Evolutionary conservation across 2,113 vertebrate species (phyloP).

Genomic region (mouse (Mus musculus)): GRCm39 chr16:84386501-84387000

Average conservation of each 20-base stretch:
- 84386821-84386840: neutral
- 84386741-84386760: neutral
- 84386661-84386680: neutral
- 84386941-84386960: neutral
- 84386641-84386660: neutral
- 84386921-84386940: neutral
- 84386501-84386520: neutral
- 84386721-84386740: neutral
- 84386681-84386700: neutral
- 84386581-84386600: neutral
- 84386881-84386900: neutral
- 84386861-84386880: neutral
- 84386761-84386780: neutral
- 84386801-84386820: neutral
- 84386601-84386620: neutral
- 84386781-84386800: conserved; percentile 21
- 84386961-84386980: neutral
- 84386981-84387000: neutral
- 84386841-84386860: neutral
- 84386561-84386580: neutral
- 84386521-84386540: neutral
- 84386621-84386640: neutral
- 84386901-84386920: neutral
- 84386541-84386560: neutral
- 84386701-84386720: neutral